phyloP scores from a whole-genome alignment of 2,113 vertebrate species.

The Myrmecophaga tridactyla region DNA sequence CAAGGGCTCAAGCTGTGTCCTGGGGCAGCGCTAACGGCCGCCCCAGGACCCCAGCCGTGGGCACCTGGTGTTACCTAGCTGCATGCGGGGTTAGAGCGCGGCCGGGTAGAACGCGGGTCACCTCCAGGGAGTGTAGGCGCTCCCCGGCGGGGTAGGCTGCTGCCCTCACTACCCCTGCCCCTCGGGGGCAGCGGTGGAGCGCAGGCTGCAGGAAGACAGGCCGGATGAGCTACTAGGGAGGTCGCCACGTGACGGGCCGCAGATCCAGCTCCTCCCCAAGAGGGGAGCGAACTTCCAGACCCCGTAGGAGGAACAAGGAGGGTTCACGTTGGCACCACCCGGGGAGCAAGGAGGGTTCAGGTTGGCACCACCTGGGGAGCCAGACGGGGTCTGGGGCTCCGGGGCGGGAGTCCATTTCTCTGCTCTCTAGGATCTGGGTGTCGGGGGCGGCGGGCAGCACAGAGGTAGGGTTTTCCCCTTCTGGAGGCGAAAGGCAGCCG shows the following conservation, averaged over 20 bases:
- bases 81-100: neutral
- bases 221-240: slow-evolving; percentile 90
- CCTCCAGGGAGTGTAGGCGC: slow-evolving; percentile 53
- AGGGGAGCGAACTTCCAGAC: slow-evolving; percentile 92
- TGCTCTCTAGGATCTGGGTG: neutral
- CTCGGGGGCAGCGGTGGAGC: slow-evolving; percentile 84
- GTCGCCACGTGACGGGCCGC: slow-evolving; percentile 94
- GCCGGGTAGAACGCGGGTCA: slow-evolving; percentile 6
- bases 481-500: too few relatives aligned
- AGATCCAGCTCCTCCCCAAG: slow-evolving; percentile 96
- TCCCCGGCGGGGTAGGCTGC: neutral
- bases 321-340: slow-evolving; percentile 73
- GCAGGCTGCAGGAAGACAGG: slow-evolving; percentile 86
- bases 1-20: neutral
- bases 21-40: neutral
- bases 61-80: neutral
- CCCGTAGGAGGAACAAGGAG: slow-evolving; percentile 84
- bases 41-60: too few relatives aligned
- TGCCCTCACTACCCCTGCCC: slow-evolving; percentile 29
- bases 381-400: neutral
- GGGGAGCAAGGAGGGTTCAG: neutral
- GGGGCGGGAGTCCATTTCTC: neutral
- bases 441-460: neutral
- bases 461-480: too few relatives aligned
- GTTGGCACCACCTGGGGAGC: too few relatives aligned